Base-by-base conservation (phyloP, 2,888 invertebrate species). In the Quadriops clusia region DNA sequence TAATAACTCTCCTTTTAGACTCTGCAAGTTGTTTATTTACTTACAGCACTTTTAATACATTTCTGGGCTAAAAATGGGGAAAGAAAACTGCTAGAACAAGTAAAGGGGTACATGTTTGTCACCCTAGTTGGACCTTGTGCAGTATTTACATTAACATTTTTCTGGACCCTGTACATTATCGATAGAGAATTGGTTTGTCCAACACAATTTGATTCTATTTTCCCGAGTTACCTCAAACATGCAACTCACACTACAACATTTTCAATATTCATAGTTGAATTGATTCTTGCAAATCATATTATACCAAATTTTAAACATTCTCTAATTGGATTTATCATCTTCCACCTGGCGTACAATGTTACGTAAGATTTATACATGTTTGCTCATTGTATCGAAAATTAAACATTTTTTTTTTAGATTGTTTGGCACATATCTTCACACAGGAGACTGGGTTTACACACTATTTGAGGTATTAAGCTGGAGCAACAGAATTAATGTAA, bases 131-230 rank as follows among this genome's bases (percentile, higher is more conserved):
- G 30, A 23, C 30, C 30, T 11, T 18, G 9, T 3, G 34, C 30
- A 5, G 14, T 23, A 5, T 33, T 33, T 16, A 49, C 51, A 4
- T 32, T 42, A 3, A 21, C 40, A 11, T 36, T 42, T 16, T 52
- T 52, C 38, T 53, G 53, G 53, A 21, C 30, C 3, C 24, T 51
- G 17, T 49, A 44, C 34, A 27, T 29, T 4, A 33, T 44, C 8
- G 48, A 53, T 25, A 38, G 45, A 23, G 47, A 49, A 28, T 37
- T 50, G n/a, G 42, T 53, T 4, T 50, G 44, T 24, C 50, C 51
- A 2, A 41, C 38, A 30, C 34, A 38, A 17, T 26, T 50, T 5
- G 48, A 51, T 21, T 24, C 23, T 13, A 35, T 47, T 10, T n/a
- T 37, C 2, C 37, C 37, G 11, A n/a, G 8, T 12, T 53, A 49